These are phyloP conservation scores for Lycocerus yunnanus DNA, from an alignment of 2,888 invertebrate genomes.

Conservation along the genomic window DNA sequence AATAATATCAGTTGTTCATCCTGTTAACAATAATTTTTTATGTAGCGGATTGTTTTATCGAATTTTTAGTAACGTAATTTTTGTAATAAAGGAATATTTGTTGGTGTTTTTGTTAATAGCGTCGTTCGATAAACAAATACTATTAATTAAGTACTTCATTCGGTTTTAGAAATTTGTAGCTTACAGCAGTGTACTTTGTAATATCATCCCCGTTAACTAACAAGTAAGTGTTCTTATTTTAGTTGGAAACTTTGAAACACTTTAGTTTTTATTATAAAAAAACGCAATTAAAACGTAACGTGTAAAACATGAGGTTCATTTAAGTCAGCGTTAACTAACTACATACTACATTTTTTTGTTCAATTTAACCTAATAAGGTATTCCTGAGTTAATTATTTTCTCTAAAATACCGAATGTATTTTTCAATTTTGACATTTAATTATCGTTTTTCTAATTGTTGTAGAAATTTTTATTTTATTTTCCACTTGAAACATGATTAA, in stretches of 20 bases:
- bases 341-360: neutral
- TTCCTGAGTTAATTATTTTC: neutral
- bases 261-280: neutral
- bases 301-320: neutral
- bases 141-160: neutral
- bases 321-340: neutral
- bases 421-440: neutral
- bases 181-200: neutral
- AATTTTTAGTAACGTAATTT: neutral
- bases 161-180: neutral
- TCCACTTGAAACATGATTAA: neutral
- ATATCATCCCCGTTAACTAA: neutral
- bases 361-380: neutral
- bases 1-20: neutral
- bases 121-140: neutral
- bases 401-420: neutral
- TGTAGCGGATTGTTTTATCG: too few relatives aligned
- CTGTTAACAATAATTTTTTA: neutral
- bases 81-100: neutral
- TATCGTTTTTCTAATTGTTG: neutral
- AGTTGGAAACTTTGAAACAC: neutral
- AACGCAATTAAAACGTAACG: neutral
- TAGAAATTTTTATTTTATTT: neutral
- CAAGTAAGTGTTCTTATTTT: neutral
- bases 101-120: neutral